Percentiles rank a stretch among this genome's conserved stretches.
These are phyloP conservation scores for Darevskia nairensis DNA, from an alignment of 2,797 vertebrate genomes.

Conservation along the genomic window DNA sequence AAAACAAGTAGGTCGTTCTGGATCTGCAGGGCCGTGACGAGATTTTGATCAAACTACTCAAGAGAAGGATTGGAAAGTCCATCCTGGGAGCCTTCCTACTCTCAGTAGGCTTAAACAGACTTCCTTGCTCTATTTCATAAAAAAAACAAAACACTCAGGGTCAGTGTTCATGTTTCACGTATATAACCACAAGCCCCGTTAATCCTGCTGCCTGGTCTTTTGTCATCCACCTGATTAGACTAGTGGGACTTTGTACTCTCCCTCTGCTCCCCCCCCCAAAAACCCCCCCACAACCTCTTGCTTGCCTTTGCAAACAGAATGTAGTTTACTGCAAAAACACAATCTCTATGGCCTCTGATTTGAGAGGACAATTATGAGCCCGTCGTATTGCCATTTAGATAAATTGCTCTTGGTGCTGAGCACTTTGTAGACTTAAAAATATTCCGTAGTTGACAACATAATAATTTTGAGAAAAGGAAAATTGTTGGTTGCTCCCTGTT, in stretches of 20 bases:
- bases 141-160: not conserved
- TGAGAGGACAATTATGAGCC: not conserved
- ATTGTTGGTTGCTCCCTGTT: not conserved
- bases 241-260: not conserved
- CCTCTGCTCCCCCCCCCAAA: not conserved
- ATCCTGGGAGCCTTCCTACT: not conserved
- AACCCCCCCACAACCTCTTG: too few species aligned
- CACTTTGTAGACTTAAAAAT: not conserved
- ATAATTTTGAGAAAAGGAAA: not conserved
- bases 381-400: not conserved
- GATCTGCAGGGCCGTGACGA: not conserved
- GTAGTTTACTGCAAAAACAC: not conserved
- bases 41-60: not conserved
- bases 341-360: not conserved
- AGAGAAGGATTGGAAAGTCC: not conserved
- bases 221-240: not conserved
- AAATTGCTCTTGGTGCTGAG: not conserved
- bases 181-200: not conserved
- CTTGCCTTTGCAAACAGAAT: not conserved
- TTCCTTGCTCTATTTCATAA: not conserved
- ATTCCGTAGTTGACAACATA: not conserved
- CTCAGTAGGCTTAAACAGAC: not conserved
- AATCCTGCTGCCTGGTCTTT: not conserved
- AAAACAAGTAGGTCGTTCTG: not conserved
- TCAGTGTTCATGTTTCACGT: not conserved